Conservation (phyloP, 1,140 invertebrate genomes). For the Pachypsylla venusta region DNA sequence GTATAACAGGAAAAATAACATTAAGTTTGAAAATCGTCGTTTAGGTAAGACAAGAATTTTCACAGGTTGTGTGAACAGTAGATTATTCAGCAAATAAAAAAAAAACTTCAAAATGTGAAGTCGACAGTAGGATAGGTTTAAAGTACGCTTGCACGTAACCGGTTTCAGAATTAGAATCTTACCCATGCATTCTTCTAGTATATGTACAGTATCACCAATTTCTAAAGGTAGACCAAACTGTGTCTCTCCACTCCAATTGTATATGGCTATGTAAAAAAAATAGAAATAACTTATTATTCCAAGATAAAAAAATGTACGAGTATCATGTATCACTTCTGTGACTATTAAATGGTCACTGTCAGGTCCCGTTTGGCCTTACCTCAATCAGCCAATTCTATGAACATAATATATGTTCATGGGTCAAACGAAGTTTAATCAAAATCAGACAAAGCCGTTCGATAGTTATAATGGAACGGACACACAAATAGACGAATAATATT, state of each 20-base stretch:
- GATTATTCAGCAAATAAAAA: no score
- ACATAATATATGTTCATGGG: neutral
- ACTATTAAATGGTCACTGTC: neutral
- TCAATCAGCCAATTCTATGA: neutral
- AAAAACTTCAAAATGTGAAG: no score
- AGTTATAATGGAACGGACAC: no score
- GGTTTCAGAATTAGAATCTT: constrained; percentile 23
- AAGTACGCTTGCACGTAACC: neutral
- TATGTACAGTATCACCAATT: constrained; percentile 81
- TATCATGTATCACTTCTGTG: neutral
- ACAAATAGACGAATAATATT: no score
- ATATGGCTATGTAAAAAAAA: constrained; percentile 54
- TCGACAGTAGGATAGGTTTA: neutral
- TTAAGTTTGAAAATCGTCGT: no score
- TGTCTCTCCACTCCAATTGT: constrained; percentile 75
- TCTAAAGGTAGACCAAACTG: constrained; percentile 64
- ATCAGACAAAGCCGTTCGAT: neutral
- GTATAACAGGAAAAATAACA: no score
- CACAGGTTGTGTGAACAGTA: no score
- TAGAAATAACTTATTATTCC: neutral
- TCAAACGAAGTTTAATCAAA: neutral
- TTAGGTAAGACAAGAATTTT: no score
- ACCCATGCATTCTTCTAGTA: constrained; percentile 73
- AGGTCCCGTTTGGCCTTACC: neutral
- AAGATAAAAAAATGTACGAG: neutral